phyloP scores from a whole-genome alignment of 2,797 vertebrate species.

The Hapalemur alaotrensis region DNA sequence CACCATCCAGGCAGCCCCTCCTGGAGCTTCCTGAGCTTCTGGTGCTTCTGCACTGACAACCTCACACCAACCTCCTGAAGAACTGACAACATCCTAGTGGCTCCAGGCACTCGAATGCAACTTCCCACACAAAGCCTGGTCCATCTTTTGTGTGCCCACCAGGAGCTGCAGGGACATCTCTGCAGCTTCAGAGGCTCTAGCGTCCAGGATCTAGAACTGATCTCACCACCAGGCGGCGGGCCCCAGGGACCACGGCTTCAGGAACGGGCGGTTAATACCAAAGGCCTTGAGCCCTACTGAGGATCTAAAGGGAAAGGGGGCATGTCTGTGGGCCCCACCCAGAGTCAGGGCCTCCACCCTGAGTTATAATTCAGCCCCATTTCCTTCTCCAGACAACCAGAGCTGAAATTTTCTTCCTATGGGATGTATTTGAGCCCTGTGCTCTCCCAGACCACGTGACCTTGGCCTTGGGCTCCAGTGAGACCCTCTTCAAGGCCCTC shows the following conservation, averaged over 20 bases:
- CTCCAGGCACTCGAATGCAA: neutral
- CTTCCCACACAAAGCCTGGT: neutral
- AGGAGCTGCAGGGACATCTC: neutral
- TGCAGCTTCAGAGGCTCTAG: neutral
- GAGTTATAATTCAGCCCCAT: neutral
- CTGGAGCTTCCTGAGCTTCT: neutral
- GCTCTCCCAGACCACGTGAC: neutral
- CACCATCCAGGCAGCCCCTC: neutral
- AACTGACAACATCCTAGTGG: neutral
- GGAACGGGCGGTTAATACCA: neutral
- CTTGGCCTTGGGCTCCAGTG: neutral
- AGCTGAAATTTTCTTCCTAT: neutral
- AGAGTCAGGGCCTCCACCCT: neutral
- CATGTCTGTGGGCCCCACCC: neutral
- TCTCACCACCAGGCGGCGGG: neutral
- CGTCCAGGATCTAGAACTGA: neutral
- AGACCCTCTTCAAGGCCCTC: neutral
- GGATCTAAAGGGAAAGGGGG: neutral
- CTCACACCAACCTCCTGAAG: neutral
- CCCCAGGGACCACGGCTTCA: neutral
- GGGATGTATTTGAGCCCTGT: neutral
- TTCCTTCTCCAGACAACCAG: neutral
- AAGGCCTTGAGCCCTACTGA: neutral
- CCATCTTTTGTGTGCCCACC: neutral
- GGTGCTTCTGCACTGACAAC: neutral